These are phyloP conservation scores for Metopolophium dirhodum DNA, from an alignment of 1,140 invertebrate genomes.

Conservation along the genomic window DNA sequence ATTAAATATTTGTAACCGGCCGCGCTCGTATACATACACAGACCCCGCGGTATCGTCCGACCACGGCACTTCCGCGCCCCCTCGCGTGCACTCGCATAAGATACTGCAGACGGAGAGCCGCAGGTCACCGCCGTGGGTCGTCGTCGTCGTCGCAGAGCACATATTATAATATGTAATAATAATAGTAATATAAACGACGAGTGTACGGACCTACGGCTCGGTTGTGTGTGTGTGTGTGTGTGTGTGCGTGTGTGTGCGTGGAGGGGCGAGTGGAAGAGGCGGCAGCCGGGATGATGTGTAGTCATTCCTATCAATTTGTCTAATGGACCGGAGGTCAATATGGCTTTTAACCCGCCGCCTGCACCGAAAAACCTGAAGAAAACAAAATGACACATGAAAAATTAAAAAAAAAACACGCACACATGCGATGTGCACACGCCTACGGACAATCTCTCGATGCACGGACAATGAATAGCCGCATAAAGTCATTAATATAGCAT, in stretches of 20 bases:
- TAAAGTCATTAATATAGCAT: background rate
- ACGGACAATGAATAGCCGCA: background rate
- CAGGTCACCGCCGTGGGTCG: background rate
- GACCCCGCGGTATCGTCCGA: background rate
- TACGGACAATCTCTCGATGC: background rate
- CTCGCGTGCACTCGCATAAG: background rate
- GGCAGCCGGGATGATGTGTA: background rate
- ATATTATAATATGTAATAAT: background rate
- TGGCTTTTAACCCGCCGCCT: constrained; percentile 49
- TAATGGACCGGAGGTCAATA: constrained; percentile 52
- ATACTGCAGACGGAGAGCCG: background rate
- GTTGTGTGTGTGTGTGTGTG: no score
- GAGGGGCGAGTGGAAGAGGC: background rate
- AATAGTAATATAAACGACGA: background rate
- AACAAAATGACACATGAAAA: constrained; percentile 8
- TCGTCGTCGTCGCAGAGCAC: background rate
- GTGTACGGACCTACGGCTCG: background rate
- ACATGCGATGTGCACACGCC: no score
- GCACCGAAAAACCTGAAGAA: constrained; percentile 38
- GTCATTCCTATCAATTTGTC: constrained; percentile 48
- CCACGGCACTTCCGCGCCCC: background rate
- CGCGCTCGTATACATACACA: background rate
- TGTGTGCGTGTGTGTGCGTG: background rate
- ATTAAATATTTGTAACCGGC: no score
- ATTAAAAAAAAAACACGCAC: background rate